Evolutionary conservation across 2,797 vertebrate genomes (phyloP), one percentile per base, ranked within the genome.

Genomic region (Eospalax fontanierii): DNA sequence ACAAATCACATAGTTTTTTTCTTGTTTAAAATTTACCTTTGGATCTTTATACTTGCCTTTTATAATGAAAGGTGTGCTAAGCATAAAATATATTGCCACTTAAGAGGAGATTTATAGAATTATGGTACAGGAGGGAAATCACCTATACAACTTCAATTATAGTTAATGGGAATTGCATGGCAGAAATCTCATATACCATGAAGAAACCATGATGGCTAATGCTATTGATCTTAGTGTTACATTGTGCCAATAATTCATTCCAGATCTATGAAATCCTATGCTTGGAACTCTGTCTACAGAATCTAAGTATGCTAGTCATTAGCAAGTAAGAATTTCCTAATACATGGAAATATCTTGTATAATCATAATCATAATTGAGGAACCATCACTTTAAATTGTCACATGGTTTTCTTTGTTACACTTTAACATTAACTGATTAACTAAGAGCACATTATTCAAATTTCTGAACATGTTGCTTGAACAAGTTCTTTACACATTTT

Each of bases 31-130:
- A 91, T 92, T 87, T 95, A 87, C 75, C 76, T 74, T 46, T 30
- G 10, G 61, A 50, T 90, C 35, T 95, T 80, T 81, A 57, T 22
- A 68, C 19, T 59, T 95, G 63, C 21, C 28, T 87, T 89, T 92
- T 74, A 87, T 92, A 91, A 92, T 89, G 66, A 97, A 87, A 93
- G 71, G 68, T 78, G 19, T 87, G 54, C 9, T 88, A 86, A 90
- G 86, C 16, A 54, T 93, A 94, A 96, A 30, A 87, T 74, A 78
- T 38, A 94, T 80, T 87, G 11, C 63, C 95, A 94, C 86, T 96
- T 90, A 92, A 61, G 28, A 35, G 65, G 24, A 92, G 70, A 93
- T 91, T 81, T 94, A 87, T 92, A 84, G 63, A 61, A 93, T 94
- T 87, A 89, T 70, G 68, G 65, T 40, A 43, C 89, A 87, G 26